Conservation (phyloP, 2,113 vertebrate species). For the Hystrix cristata region DNA sequence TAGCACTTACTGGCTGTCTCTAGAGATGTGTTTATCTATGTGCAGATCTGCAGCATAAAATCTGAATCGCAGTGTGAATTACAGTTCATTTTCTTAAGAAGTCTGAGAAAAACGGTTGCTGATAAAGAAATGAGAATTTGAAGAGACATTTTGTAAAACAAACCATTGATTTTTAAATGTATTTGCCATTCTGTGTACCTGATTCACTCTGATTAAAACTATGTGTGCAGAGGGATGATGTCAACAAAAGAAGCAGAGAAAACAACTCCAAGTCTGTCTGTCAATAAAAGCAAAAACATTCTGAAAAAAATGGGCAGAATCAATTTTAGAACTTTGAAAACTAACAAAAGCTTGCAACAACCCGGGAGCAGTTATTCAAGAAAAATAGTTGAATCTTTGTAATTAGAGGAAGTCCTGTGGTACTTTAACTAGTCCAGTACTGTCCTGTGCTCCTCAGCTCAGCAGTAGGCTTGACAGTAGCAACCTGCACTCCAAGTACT, state of each 20-base stretch:
- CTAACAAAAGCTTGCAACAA: conserved; percentile 47
- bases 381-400: conserved; percentile 51
- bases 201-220: conserved; percentile 9
- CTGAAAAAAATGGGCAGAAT: not conserved
- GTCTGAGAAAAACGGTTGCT: conserved; percentile 33
- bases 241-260: not conserved
- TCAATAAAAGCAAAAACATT: conserved; percentile 17
- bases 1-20: not conserved
- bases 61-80: not conserved
- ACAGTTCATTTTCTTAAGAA: conserved; percentile 38
- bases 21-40: not conserved
- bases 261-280: not conserved
- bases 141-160: conserved; percentile 30
- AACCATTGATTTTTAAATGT: not conserved
- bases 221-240: not conserved
- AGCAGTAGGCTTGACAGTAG: conserved; percentile 10
- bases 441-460: not conserved
- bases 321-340: conserved; percentile 50
- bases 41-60: not conserved
- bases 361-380: not conserved
- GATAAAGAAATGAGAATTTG: conserved; percentile 24
- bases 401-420: not conserved
- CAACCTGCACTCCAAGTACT: not conserved
- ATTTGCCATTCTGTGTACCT: conserved; percentile 29
- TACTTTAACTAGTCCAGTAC: not conserved